Evolutionary conservation across 2,113 vertebrate species (phyloP).

Genomic region (Peromyscus californicus): DNA sequence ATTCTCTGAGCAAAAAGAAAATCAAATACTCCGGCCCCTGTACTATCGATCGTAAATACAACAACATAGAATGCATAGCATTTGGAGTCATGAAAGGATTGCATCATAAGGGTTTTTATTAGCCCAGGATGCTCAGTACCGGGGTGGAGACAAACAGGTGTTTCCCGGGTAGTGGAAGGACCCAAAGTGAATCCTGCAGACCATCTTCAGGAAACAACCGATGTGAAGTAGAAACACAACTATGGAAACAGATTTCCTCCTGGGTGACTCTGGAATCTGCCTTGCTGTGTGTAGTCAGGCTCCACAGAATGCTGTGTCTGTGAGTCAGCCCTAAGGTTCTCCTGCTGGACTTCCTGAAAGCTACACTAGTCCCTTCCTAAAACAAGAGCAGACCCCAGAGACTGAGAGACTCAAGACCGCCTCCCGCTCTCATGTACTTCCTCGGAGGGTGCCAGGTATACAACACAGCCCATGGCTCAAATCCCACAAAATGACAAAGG

Average conservation of each 20-base stretch:
- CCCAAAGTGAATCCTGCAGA: not conserved
- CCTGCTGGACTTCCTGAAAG: not conserved
- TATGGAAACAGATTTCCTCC: not conserved
- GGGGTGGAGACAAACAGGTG: not conserved
- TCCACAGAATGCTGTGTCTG: not conserved
- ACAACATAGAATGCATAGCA: not conserved
- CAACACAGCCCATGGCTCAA: not conserved
- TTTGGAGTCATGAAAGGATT: not conserved
- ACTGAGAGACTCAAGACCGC: not conserved
- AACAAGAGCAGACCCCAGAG: not conserved
- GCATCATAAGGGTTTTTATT: not conserved
- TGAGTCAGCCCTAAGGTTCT: not conserved
- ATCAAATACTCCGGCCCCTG: not conserved
- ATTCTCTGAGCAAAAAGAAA: constrained; percentile 39
- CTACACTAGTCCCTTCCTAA: not conserved
- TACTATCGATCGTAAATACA: not conserved
- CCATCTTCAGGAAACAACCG: not conserved
- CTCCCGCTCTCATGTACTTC: not conserved
- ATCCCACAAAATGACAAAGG: not conserved
- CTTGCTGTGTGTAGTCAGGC: not conserved
- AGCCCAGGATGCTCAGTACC: not conserved
- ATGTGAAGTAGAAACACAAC: not conserved
- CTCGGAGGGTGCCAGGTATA: fast-evolving
- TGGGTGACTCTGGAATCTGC: not conserved
- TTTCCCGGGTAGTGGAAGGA: not conserved